Percentiles rank a stretch among this genome's conserved stretches.
phyloP scores from a whole-genome alignment of 1,140 invertebrate species.

The Pectinophora gossypiella region DNA sequence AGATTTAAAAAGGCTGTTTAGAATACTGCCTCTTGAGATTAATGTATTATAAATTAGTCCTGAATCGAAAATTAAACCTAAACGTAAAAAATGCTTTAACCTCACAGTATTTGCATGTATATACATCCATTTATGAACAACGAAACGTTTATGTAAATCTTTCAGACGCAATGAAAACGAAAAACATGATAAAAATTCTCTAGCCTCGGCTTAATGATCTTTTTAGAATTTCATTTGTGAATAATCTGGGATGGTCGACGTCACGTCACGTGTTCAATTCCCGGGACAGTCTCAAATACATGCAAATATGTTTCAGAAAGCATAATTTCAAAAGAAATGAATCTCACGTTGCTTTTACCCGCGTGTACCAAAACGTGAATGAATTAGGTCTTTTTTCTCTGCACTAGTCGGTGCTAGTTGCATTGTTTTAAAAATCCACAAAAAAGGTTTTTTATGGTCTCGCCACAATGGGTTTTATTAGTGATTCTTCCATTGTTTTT shows the following conservation, averaged over 20 bases:
- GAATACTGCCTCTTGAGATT: too few species aligned
- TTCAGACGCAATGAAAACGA: slow-evolving; percentile 11
- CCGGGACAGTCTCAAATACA: slow-evolving; percentile 41
- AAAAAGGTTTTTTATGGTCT: slow-evolving; percentile 36
- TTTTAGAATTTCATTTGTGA: slow-evolving; percentile 54
- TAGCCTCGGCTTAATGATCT: slow-evolving; percentile 35
- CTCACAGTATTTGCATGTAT: too few species aligned
- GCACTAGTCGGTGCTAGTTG: slow-evolving; percentile 21
- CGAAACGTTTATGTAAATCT: slow-evolving; percentile 8
- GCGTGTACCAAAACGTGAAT: slow-evolving; percentile 57
- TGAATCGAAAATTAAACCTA: too few species aligned
- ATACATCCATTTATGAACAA: too few species aligned
- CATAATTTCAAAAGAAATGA: slow-evolving; percentile 54
- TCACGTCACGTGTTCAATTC: slow-evolving; percentile 31
- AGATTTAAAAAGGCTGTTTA: too few species aligned
- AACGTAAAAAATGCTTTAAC: too few species aligned
- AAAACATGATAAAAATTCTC: slow-evolving; percentile 26
- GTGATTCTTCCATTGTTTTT: slow-evolving; percentile 62
- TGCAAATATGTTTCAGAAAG: slow-evolving; percentile 42
- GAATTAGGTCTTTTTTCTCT: slow-evolving; percentile 30
- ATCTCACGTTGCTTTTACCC: slow-evolving; percentile 43
- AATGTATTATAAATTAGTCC: too few species aligned
- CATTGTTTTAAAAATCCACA: slow-evolving; percentile 29
- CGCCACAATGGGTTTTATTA: slow-evolving; percentile 50
- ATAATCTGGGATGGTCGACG: slow-evolving; percentile 47